These are phyloP conservation scores for Leptinotarsa tumamoca DNA, from an alignment of 2,888 invertebrate species.

Conservation along the genomic window DNA sequence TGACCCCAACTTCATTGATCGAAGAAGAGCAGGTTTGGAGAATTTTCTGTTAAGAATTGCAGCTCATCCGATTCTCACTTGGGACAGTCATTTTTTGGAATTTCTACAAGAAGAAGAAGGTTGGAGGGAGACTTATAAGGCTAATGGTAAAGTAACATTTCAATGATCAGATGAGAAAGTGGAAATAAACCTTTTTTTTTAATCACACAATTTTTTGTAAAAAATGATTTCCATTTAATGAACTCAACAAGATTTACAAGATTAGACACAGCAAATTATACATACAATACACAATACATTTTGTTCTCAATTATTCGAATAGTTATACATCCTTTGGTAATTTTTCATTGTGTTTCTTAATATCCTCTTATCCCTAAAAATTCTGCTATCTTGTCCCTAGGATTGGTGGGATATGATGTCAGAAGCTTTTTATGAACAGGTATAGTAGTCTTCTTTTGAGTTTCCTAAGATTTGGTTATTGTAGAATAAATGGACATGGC, in stretches of 20 bases:
- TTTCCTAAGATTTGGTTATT: slow-evolving; percentile 63
- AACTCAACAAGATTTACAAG: too few relatives aligned
- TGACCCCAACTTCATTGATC: slow-evolving; percentile 86
- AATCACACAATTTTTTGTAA: too few relatives aligned
- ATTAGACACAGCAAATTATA: too few relatives aligned
- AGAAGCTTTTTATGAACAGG: slow-evolving; percentile 41
- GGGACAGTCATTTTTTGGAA: slow-evolving; percentile 81
- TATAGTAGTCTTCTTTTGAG: slow-evolving; percentile 27
- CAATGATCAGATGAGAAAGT: background rate
- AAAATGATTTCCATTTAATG: too few relatives aligned
- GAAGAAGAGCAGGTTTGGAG: slow-evolving; percentile 84
- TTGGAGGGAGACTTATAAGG: slow-evolving; percentile 82
- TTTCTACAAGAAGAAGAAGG: slow-evolving; percentile 84
- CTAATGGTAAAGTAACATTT: slow-evolving; percentile 71
- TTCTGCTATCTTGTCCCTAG: slow-evolving; percentile 61
- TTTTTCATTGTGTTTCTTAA: slow-evolving; percentile 53
- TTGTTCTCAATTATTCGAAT: background rate
- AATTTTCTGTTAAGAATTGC: slow-evolving; percentile 83
- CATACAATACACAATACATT: too few relatives aligned
- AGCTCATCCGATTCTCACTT: slow-evolving; percentile 79
- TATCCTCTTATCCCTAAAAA: slow-evolving; percentile 65
- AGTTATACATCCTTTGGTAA: slow-evolving; percentile 36
- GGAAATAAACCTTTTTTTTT: background rate
- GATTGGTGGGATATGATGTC: slow-evolving; percentile 33
- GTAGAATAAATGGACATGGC: slow-evolving; percentile 75